Evolutionary conservation across 2,888 invertebrate genomes (phyloP).

Genomic region (Himalopsyche kuldschensis): DNA sequence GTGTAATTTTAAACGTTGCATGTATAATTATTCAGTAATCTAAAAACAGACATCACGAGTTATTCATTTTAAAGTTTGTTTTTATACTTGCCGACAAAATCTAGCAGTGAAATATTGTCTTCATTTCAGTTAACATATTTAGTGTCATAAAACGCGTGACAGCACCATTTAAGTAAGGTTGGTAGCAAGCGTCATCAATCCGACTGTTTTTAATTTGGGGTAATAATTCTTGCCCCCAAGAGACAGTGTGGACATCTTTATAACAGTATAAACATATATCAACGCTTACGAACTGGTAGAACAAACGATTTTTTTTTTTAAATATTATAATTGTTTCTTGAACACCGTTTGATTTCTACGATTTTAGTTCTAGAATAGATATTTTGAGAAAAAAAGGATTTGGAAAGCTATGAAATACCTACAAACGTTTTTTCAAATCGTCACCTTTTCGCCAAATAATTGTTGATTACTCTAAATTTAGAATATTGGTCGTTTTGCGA

Average conservation of each 20-base stretch:
- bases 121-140: constrained; percentile 15
- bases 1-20: no score
- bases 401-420: no score
- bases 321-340: no score
- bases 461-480: no score
- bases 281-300: neutral
- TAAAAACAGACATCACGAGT: neutral
- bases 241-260: neutral
- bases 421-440: no score
- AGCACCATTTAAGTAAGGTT: constrained; percentile 16
- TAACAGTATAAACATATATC: neutral
- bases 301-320: no score
- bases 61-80: neutral
- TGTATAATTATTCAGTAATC: no score
- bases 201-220: constrained; percentile 15
- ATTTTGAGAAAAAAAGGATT: no score
- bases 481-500: no score
- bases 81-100: constrained; percentile 3
- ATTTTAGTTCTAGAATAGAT: no score
- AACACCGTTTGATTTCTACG: no score
- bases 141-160: constrained; percentile 15
- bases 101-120: constrained; percentile 7
- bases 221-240: neutral
- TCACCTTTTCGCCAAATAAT: no score
- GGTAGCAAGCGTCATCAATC: constrained; percentile 7